A percentile compares a stretch with the other conserved stretches of the same genome.
phyloP scores from a whole-genome alignment of 2,888 invertebrate genomes.

The Panopea generosa region DNA sequence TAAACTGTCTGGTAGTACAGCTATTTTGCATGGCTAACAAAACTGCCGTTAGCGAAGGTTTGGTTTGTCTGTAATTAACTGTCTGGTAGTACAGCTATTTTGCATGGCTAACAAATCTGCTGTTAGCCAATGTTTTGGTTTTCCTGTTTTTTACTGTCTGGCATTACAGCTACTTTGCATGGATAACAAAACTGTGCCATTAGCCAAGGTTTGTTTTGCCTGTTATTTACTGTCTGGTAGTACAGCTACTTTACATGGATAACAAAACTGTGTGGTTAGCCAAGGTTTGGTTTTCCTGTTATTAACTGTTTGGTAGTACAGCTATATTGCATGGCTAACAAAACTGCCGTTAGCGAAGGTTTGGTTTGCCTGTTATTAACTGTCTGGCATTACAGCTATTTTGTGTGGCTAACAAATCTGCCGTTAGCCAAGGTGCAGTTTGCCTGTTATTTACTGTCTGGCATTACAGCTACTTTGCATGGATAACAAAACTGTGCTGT shows the following conservation, averaged over 20 bases:
- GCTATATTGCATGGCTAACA: slow-evolving; percentile 70
- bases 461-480: too few species aligned
- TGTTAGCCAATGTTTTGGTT: slow-evolving; percentile 61
- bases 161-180: too few species aligned
- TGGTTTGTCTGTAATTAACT: neutral
- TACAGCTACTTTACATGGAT: too few species aligned
- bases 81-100: too few species aligned
- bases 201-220: slow-evolving; percentile 59
- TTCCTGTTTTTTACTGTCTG: neutral
- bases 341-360: slow-evolving; percentile 67
- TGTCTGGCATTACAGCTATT: too few species aligned
- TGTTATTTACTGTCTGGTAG: neutral
- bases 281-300: too few species aligned
- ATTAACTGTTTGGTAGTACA: too few species aligned
- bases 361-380: neutral
- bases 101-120: slow-evolving; percentile 66
- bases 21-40: slow-evolving; percentile 71
- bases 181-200: slow-evolving; percentile 66
- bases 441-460: too few species aligned
- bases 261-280: too few species aligned
- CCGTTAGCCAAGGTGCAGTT: too few species aligned
- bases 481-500: slow-evolving; percentile 66
- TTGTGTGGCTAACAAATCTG: too few species aligned
- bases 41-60: slow-evolving; percentile 65
- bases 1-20: too few species aligned